Base-by-base conservation (phyloP, 1,140 invertebrate species). In the Drosophila nebulosa region DNA sequence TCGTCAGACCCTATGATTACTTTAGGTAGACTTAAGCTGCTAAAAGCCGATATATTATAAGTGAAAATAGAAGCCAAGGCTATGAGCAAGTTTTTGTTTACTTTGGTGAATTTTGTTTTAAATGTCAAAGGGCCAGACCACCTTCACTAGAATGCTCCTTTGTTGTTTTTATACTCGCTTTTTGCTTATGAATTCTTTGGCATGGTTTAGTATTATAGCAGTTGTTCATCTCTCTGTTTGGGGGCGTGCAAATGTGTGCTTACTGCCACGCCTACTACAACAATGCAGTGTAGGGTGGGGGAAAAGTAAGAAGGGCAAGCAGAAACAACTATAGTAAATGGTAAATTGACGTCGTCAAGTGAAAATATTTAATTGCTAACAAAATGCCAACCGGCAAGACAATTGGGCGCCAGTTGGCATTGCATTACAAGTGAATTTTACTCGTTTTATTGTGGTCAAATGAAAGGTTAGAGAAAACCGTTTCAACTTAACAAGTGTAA, bases 361-460 rank as follows among this genome's bases (percentile, higher is more conserved):
- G 83, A 86, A 81, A 71, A 81, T 64, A 88, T 86, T 86, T 86
- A 86, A 86, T 86, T 86, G 83, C 81, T 86, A 81, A 78, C 64
- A 78, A 85, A 32, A 83, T 58, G 75, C 57, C 63, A 76, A 74
- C 60, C 53, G 57, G 46, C 73, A 42, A 60, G 55, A 60, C 70
- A 79, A 78, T 69, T 69, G 65, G 81, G 74, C 78, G 78, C 81
- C 83, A 66, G 51, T 68, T 35, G 39, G 35, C 42, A 52, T 58
- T 53, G 57, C 63, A 12, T 70, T 52, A 36, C 68, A 66, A 61
- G 50, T 46, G 22, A 35, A 18, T 6, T 39, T n/a, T 16, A 35
- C 27, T 30, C 10, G 27, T 32, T 16, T 16, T 39, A 57, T 46
- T 53, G 58, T 59, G 55, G 46, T 46, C 18, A 18, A 18, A 42